Base-by-base conservation (phyloP, 2,888 invertebrate species). In the Polyommatus iphigenia region DNA sequence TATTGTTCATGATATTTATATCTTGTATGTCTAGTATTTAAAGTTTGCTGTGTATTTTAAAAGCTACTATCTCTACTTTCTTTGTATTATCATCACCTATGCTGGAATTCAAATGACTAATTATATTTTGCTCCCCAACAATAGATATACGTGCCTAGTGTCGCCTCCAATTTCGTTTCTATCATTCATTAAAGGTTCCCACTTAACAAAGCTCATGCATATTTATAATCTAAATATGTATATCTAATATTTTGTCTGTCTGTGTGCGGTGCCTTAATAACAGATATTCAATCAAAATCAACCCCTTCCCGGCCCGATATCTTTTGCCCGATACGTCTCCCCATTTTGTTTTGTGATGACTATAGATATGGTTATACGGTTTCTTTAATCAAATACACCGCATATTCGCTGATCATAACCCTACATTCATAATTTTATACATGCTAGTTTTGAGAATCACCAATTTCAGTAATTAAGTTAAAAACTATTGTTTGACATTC, bases 201-300 rank as follows among this genome's bases (percentile, higher is more conserved):
- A 87, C 89, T 88, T 88, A 90, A 88, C 90, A 87, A 88, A 87
- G 88, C 91, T 93, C 91, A 93, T 94, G 93, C 90, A 94, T 94
- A 94, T 94, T 93, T 91, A 94, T 93, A 92, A 91, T 88, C 87
- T 90, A 87, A 88, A 87, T 86, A 89, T 89, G 90, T 92, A 91
- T 91, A 67, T 67, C 67, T 67, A 92, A 91, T 93, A 93, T 92
- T 92, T 91, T 90, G 83, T 89, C 84, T 83, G 89, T 91, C 92
- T 89, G 91, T 82, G 81, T 86, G 88, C 88, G 88, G 92, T 54
- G 91, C 89, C 91, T 90, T 93, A 89, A 94, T 93, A 93, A 91
- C 94, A 93, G 93, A 94, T 94, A 94, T 94, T 94, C 94, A 93
- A 94, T 94, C 94, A 93, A 93, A 92, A 90, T 90, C 92, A 91